A percentile compares a stretch with the other conserved stretches of the same genome.
Conservation (phyloP, 2,888 invertebrate species). For the Idaea biselata region DNA sequence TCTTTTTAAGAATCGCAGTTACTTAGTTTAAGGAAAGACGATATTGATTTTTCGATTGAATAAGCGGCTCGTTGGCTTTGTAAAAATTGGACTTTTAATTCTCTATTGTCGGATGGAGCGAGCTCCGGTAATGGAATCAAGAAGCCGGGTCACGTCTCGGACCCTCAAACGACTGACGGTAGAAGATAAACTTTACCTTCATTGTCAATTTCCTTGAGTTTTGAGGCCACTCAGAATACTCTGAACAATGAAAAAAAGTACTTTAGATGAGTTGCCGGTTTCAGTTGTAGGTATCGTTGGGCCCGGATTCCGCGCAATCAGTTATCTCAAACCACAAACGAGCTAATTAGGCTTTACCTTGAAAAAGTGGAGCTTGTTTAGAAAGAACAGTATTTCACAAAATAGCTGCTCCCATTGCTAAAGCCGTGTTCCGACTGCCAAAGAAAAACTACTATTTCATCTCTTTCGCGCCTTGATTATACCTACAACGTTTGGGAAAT, state of each 20-base stretch:
- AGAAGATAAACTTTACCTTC: slow-evolving; percentile 77
- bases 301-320: slow-evolving; percentile 46
- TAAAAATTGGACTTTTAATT: slow-evolving; percentile 69
- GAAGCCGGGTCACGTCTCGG: slow-evolving; percentile 69
- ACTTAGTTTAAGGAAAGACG: slow-evolving; percentile 36
- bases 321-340: background rate
- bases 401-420: no score
- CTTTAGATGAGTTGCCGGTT: slow-evolving; percentile 59
- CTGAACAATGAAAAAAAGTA: slow-evolving; percentile 74
- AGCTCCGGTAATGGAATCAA: slow-evolving; percentile 61
- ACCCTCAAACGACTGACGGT: slow-evolving; percentile 71
- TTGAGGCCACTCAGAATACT: slow-evolving; percentile 61
- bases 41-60: slow-evolving; percentile 66
- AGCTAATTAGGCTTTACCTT: slow-evolving; percentile 27
- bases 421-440: no score
- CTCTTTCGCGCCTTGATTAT: no score
- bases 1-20: slow-evolving; percentile 34
- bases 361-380: no score
- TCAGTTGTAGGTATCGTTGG: slow-evolving; percentile 51
- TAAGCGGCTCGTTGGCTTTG: slow-evolving; percentile 58
- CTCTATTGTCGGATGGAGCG: slow-evolving; percentile 54
- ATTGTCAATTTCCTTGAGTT: slow-evolving; percentile 75
- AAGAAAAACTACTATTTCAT: no score
- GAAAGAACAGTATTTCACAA: no score
- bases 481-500: no score